These are phyloP conservation scores for Smutsia gigantea DNA, from an alignment of 2,797 vertebrate genomes.

Conservation along the genomic window DNA sequence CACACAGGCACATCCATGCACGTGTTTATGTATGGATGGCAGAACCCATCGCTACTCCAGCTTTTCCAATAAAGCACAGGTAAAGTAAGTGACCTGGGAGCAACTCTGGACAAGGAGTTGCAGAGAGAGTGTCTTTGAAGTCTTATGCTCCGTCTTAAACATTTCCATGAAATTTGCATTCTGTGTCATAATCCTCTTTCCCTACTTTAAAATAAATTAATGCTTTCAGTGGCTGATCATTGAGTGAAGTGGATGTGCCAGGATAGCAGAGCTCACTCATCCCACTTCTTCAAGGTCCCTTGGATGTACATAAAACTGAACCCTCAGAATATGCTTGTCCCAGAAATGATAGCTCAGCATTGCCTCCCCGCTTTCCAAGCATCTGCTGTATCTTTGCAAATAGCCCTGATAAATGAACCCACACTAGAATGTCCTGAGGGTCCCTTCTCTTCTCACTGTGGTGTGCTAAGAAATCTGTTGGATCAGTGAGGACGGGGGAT, in stretches of 20 bases:
- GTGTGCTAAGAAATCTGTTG: background rate
- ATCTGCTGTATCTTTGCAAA: background rate
- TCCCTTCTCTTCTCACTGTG: background rate
- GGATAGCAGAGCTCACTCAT: background rate
- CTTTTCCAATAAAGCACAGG: background rate
- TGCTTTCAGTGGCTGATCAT: background rate
- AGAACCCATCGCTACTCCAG: background rate
- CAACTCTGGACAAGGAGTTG: background rate
- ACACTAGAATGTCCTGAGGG: background rate
- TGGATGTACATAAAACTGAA: background rate
- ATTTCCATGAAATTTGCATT: background rate
- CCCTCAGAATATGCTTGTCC: background rate
- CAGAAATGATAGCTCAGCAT: background rate
- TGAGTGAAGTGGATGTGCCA: background rate
- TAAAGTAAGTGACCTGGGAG: background rate
- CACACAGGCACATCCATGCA: background rate
- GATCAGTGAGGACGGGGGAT: background rate
- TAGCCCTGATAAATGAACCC: background rate
- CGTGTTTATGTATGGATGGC: background rate
- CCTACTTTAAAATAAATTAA: constrained; percentile 38
- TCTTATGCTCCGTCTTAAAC: constrained; percentile 12
- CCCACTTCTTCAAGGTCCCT: background rate
- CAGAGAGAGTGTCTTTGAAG: background rate
- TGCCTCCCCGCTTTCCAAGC: background rate
- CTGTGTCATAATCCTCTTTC: background rate